Evolutionary conservation across 2,797 vertebrate genomes (phyloP).

Genomic region (Silurus aristotelis): DNA sequence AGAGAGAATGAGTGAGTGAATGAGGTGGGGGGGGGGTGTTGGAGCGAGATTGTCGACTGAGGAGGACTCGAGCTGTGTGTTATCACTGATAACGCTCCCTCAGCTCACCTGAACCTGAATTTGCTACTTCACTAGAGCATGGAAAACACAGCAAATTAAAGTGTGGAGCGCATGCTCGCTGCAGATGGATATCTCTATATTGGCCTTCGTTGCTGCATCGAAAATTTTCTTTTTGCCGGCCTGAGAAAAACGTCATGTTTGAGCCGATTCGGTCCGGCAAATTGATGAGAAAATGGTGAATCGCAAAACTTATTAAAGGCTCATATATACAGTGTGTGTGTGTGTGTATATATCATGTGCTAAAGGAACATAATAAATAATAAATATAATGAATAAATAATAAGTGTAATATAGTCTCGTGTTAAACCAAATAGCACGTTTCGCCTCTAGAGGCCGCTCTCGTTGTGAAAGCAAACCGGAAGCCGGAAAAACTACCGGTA

Average conservation of each 20-base stretch:
- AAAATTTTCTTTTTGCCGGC: slow-evolving; percentile 68
- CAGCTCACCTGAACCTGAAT: slow-evolving; percentile 83
- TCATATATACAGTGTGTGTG: not conserved
- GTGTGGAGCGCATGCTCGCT: slow-evolving; percentile 86
- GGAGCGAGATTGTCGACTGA: slow-evolving; percentile 62
- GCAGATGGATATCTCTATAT: slow-evolving; percentile 94
- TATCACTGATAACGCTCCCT: slow-evolving; percentile 89
- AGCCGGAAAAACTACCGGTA: too few species aligned
- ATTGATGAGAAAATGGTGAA: slow-evolving; percentile 20
- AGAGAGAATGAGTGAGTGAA: slow-evolving; percentile 45
- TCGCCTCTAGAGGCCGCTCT: too few species aligned
- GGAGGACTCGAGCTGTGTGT: slow-evolving; percentile 82
- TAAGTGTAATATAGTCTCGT: too few species aligned
- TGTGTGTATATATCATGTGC: not conserved
- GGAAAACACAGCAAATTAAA: slow-evolving; percentile 95
- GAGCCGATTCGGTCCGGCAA: slow-evolving; percentile 35
- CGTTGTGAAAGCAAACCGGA: too few species aligned
- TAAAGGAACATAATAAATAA: too few species aligned
- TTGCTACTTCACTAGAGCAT: slow-evolving; percentile 96
- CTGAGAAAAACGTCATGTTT: slow-evolving; percentile 58
- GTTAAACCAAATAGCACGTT: too few species aligned
- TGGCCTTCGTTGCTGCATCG: slow-evolving; percentile 81
- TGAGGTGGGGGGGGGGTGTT: slow-evolving; percentile 25
- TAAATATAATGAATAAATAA: too few species aligned
- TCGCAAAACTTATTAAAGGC: not conserved